Conservation (phyloP, 2,797 vertebrate species). For the Jordanella pulchra region DNA sequence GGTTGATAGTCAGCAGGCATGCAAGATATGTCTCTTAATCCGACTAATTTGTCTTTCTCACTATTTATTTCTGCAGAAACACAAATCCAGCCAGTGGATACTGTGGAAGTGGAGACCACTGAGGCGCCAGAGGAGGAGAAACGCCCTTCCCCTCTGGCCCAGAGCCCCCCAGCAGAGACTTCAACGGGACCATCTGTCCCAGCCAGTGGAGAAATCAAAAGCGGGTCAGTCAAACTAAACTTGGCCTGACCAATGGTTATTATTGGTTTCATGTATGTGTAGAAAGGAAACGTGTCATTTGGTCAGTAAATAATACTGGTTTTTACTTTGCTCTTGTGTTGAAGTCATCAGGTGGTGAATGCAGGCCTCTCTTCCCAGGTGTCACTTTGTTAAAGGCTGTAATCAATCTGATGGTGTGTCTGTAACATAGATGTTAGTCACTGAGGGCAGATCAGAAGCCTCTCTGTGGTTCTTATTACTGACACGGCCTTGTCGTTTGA, state of each 20-base stretch:
- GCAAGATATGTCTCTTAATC: background rate
- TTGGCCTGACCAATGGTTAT: slow-evolving; percentile 35
- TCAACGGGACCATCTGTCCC: slow-evolving; percentile 83
- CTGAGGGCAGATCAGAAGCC: slow-evolving; percentile 46
- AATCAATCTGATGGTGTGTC: slow-evolving; percentile 69
- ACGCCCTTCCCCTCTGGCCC: slow-evolving; percentile 80
- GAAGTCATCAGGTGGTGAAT: slow-evolving; percentile 45
- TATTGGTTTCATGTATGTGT: slow-evolving; percentile 5
- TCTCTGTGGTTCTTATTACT: slow-evolving; percentile 70
- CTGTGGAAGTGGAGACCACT: slow-evolving; percentile 60
- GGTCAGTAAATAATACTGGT: slow-evolving; percentile 6
- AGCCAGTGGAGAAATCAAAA: slow-evolving; percentile 87
- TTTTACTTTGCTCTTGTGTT: slow-evolving; percentile 32
- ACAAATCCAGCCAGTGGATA: slow-evolving; percentile 82
- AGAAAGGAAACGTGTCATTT: slow-evolving; percentile 9
- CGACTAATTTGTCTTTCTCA: slow-evolving; percentile 7
- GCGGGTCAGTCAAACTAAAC: slow-evolving; percentile 84
- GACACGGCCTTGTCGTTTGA: slow-evolving; percentile 30
- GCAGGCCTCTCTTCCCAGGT: slow-evolving; percentile 52
- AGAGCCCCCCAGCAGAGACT: slow-evolving; percentile 80
- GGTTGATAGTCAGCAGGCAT: background rate
- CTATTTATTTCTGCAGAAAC: slow-evolving; percentile 76
- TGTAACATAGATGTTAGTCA: slow-evolving; percentile 60
- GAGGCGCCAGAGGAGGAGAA: slow-evolving; percentile 78
- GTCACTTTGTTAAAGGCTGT: slow-evolving; percentile 69